A percentile compares a stretch with the other conserved stretches of the same genome.
These are phyloP conservation scores for Pristionchus mayeri DNA, from an alignment of 2,888 invertebrate species.

Conservation along the genomic window DNA sequence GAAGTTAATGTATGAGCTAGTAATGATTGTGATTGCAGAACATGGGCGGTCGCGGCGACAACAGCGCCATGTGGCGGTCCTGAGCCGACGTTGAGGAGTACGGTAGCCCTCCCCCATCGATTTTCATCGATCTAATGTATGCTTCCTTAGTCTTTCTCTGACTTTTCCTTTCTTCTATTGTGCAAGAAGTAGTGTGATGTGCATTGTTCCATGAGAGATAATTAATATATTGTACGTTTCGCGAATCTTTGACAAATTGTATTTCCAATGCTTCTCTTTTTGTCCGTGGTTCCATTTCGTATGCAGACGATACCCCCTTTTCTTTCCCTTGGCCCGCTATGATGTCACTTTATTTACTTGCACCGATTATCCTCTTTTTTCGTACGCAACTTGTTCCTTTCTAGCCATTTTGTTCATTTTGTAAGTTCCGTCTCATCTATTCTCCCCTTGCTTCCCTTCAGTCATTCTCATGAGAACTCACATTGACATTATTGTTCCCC, in stretches of 20 bases:
- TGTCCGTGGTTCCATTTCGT: not conserved
- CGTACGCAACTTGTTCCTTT: not conserved
- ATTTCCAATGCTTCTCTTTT: not conserved
- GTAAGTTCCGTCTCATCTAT: not conserved
- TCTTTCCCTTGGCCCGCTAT: not conserved
- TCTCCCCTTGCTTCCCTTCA: not conserved
- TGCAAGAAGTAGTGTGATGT: not conserved
- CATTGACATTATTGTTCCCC: not conserved
- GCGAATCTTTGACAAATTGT: not conserved
- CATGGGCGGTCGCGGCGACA: slow-evolving; percentile 25
- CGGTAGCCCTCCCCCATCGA: slow-evolving; percentile 6
- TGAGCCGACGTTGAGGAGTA: not conserved
- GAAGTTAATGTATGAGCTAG: not conserved
- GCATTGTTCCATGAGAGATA: slow-evolving; percentile 8
- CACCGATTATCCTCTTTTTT: not conserved
- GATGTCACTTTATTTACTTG: not conserved
- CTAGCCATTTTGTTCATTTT: not conserved
- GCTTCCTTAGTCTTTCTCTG: too few species aligned
- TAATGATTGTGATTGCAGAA: not conserved
- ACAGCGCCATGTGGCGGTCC: not conserved
- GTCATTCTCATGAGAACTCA: not conserved
- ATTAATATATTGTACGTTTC: too few species aligned
- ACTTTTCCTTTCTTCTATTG: too few species aligned
- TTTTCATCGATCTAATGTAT: not conserved
- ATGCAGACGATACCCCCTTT: not conserved